Evolutionary conservation across 2,113 vertebrate species (phyloP), one percentile per base, ranked within the genome.

Genomic region (Tachysurus vachellii): DNA sequence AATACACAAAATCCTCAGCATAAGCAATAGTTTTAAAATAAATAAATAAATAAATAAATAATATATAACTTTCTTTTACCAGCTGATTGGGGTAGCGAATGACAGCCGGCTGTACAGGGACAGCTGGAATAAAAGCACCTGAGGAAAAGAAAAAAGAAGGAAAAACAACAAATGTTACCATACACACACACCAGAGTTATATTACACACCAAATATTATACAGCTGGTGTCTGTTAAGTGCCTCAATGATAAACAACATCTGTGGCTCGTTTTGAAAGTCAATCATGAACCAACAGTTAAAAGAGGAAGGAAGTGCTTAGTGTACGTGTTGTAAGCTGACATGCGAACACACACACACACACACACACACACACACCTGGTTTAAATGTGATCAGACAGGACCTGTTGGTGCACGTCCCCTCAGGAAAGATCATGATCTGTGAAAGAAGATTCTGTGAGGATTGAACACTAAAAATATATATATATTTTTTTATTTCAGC

Each of bases 351-450:
- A 21, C 56, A 7, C 98, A 79, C 19, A 68, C 13, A 61, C 44
- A 28, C 28, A 9, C 62, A 14, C 13, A 47, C 50, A 87, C 81
- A 93, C 96, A 62, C 96, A 99, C 98, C 98, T 93, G 98, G 98
- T 91, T 99, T 99, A 93, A 99, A 99, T 82, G 98, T 99, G 92
- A 99, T 99, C 77, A 99, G 94, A 92, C 98, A 99, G 91, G 98
- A 98, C 93, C 98, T 96, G 91, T 99, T 99, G 77, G 98, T 99
- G 89, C 98, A 99, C 0, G 98, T 99, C 91, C 98, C 98, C 90
- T 99, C 98, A 86, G 98, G 98, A 93, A 99, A 99, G 93, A 99
- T 99, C 98, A 99, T 99, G 88, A 99, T 97, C 98, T 99, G 92
- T 21, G 92, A 91, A 82, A 90, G 90, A 90, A 36, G 36, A 1